phyloP scores from a whole-genome alignment of 2,888 invertebrate species.

The Conops quadrifasciatus region DNA sequence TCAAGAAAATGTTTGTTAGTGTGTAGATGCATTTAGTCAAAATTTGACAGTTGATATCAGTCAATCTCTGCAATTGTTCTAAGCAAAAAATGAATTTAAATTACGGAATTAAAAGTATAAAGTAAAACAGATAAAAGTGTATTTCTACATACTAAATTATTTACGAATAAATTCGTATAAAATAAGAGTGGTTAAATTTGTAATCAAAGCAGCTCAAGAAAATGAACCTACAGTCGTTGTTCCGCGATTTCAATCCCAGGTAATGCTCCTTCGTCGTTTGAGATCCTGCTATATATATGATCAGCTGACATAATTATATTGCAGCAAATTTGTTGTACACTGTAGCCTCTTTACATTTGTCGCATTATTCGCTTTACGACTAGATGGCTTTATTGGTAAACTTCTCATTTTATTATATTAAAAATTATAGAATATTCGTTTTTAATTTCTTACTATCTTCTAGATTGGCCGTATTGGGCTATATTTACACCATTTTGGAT shows the following conservation, averaged over 20 bases:
- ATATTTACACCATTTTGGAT: slow-evolving; percentile 97
- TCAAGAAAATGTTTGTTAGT: too few species aligned
- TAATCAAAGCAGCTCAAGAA: neutral
- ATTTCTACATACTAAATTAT: too few species aligned
- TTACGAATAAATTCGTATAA: too few species aligned
- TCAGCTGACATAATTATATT: slow-evolving; percentile 56
- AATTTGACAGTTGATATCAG: neutral
- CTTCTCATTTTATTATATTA: too few species aligned
- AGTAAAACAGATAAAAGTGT: too few species aligned
- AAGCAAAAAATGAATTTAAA: too few species aligned
- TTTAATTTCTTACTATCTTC: neutral
- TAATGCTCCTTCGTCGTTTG: slow-evolving; percentile 59
- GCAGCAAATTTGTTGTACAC: slow-evolving; percentile 97
- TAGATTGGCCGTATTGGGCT: slow-evolving; percentile 93
- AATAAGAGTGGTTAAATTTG: neutral
- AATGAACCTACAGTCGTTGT: slow-evolving; percentile 89
- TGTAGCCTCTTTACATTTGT: slow-evolving; percentile 91
- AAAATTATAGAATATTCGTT: neutral
- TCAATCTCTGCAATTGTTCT: neutral
- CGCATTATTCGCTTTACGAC: slow-evolving; percentile 85
- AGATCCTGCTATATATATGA: neutral
- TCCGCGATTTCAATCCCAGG: slow-evolving; percentile 94
- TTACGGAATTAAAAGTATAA: too few species aligned
- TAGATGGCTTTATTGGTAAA: slow-evolving; percentile 81
- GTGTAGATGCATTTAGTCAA: too few species aligned